These are phyloP conservation scores for Limenitis camilla DNA, from an alignment of 2,888 invertebrate species.

Conservation along the genomic window DNA sequence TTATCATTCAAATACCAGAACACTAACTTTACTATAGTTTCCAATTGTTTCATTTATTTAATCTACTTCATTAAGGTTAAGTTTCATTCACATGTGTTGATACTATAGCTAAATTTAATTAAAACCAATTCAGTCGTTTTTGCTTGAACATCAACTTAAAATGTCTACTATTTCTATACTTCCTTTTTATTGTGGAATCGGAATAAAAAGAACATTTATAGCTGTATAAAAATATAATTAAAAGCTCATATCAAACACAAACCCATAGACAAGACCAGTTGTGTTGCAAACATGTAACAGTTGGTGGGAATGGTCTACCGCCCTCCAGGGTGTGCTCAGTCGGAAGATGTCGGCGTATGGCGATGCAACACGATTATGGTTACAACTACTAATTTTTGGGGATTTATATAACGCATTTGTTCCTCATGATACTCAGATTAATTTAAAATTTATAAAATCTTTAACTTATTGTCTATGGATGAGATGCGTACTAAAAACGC, in stretches of 20 bases:
- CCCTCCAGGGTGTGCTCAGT: constrained; percentile 46
- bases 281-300: constrained; percentile 54
- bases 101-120: too few species aligned
- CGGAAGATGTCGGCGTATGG: constrained; percentile 40
- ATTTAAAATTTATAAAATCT: neutral
- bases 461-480: neutral
- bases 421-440: neutral
- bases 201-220: neutral
- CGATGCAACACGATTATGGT: constrained; percentile 40
- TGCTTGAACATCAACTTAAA: too few species aligned
- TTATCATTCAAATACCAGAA: too few species aligned
- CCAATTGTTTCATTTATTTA: too few species aligned
- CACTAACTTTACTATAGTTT: too few species aligned
- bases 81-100: too few species aligned
- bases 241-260: too few species aligned
- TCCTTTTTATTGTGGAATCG: neutral
- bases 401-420: constrained; percentile 5
- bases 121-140: too few species aligned
- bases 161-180: neutral
- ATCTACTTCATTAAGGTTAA: too few species aligned
- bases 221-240: too few species aligned
- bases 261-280: constrained; percentile 29
- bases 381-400: constrained; percentile 33
- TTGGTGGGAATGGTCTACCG: constrained; percentile 41
- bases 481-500: neutral